Evolutionary conservation across 2,888 invertebrate species (phyloP).

Genomic region (Mylabris sibirica): DNA sequence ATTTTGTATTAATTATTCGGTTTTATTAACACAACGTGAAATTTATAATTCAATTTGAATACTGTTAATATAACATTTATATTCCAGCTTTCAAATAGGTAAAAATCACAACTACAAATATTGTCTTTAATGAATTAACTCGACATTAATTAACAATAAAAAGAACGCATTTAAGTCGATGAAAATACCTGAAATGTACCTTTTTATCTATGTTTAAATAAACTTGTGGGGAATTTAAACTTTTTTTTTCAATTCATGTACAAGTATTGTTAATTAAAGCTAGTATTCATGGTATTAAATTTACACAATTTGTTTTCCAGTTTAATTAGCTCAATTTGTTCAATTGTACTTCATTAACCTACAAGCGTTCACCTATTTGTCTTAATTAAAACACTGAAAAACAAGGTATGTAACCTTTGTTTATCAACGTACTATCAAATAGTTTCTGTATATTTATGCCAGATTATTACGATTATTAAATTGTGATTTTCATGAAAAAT

Average conservation of each 20-base stretch:
- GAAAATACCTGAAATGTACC: too few species aligned
- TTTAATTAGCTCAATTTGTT: conserved; percentile 1
- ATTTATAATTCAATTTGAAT: background rate
- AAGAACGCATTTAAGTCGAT: background rate
- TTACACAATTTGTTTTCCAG: background rate
- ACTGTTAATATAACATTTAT: background rate
- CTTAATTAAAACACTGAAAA: background rate
- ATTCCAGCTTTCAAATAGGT: background rate
- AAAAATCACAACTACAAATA: background rate
- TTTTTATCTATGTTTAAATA: background rate
- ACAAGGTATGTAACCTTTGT: too few species aligned
- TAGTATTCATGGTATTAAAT: background rate
- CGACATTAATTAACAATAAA: background rate
- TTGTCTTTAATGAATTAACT: background rate
- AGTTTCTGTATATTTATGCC: background rate
- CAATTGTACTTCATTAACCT: conserved; percentile 1
- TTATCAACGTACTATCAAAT: too few species aligned
- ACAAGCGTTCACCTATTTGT: background rate
- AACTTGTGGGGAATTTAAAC: background rate
- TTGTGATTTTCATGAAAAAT: background rate
- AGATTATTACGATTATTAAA: too few species aligned
- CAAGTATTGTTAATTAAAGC: background rate
- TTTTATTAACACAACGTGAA: background rate
- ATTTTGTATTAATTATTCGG: background rate
- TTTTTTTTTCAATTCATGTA: background rate